Evolutionary conservation across 2,113 vertebrate genomes (phyloP).

Genomic region (Stomatorhinus ivindoensis): DNA sequence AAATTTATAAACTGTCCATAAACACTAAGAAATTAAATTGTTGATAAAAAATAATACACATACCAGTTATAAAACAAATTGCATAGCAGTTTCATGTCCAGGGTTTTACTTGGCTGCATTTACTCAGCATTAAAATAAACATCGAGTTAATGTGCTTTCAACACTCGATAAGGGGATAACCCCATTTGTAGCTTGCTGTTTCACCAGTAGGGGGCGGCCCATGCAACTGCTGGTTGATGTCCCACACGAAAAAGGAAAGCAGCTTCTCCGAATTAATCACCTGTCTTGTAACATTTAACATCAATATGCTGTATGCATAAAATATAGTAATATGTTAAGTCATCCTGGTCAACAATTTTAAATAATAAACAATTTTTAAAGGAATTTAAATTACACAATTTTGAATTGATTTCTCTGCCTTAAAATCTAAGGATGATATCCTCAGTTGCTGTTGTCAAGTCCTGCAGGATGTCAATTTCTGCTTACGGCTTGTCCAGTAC

Average conservation of each 20-base stretch:
- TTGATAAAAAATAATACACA: neutral
- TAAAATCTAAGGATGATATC: neutral
- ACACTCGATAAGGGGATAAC: neutral
- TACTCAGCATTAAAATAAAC: neutral
- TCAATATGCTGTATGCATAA: neutral
- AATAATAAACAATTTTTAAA: neutral
- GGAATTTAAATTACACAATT: neutral
- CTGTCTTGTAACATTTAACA: neutral
- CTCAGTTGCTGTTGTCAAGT: neutral
- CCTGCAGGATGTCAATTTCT: neutral
- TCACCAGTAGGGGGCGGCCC: neutral
- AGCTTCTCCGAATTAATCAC: neutral
- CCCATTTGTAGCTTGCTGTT: neutral
- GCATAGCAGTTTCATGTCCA: neutral
- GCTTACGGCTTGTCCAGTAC: neutral
- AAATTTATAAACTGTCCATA: neutral
- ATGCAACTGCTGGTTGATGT: neutral
- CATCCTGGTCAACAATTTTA: neutral
- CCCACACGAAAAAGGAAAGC: neutral
- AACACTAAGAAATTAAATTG: neutral
- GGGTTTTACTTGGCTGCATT: neutral
- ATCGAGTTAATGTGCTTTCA: neutral
- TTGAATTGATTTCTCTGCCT: neutral
- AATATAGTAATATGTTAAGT: neutral
- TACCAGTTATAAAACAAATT: neutral